Conservation (phyloP, 2,113 vertebrate genomes). For the Strix uralensis region DNA sequence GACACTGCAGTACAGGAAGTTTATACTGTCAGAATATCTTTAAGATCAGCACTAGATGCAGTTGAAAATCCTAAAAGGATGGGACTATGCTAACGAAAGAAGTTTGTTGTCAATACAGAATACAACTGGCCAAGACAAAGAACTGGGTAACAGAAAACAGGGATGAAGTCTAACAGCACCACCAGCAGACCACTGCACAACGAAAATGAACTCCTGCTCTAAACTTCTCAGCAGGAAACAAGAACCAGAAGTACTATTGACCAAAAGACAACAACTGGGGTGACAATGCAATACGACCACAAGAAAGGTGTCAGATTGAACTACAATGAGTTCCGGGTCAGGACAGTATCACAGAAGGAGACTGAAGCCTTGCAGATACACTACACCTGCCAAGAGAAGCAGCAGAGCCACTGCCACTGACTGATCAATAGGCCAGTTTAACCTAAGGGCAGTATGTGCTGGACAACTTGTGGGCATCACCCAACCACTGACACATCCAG, state of each 20-base stretch:
- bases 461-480: background rate
- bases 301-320: background rate
- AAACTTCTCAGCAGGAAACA: background rate
- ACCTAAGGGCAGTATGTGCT: background rate
- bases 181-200: background rate
- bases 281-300: fast-evolving
- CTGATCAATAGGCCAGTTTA: background rate
- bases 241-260: background rate
- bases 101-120: background rate
- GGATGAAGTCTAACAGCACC: background rate
- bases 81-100: background rate
- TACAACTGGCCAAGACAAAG: background rate
- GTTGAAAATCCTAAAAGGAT: background rate
- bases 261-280: background rate
- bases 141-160: background rate
- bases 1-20: fast-evolving
- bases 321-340: fast-evolving
- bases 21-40: background rate
- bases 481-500: background rate
- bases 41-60: background rate
- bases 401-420: background rate
- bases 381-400: background rate
- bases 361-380: background rate
- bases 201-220: background rate
- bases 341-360: background rate